Evolutionary conservation across 2,888 invertebrate species (phyloP), one percentile per base, ranked within the genome.

Genomic region (Rhyacophila evoluta): DNA sequence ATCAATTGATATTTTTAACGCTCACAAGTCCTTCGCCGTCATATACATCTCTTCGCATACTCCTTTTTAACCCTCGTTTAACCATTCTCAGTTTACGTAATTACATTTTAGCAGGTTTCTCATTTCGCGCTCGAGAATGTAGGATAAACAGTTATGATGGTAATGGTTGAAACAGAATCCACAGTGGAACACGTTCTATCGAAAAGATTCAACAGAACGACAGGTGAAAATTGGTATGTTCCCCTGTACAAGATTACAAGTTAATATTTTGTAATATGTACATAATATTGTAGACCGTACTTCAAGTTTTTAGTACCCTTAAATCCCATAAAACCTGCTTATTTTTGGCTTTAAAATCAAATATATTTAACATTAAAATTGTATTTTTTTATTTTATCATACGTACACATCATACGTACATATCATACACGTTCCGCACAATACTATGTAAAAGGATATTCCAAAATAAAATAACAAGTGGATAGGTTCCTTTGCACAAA

Each of bases 51-150:
- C n/a, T 29, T 11, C 69, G 69, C 28, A 33, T 29, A 29, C 28
- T 33, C 69, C 29, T 69, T 69, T 69, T 69, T 33, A 69, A 69
- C 69, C 69, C 69, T 33, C 69, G 69, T 29, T 69, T 69, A 69
- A 29, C 69, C 69, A 29, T 28, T 69, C 29, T 69, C 69, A n/a
- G 69, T 33, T 69, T 69, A 69, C 69, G 15, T 69, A 69, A 69
- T 69, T 69, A 69, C 29, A 28, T 33, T 69, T 28, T 55, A 55
- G 55, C 55, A 55, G 55, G 55, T 55, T 55, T 55, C 55, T 55
- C 55, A 55, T 55, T 55, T 55, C 69, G 12, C 69, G 29, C 69
- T n/a, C 69, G 33, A 69, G 29, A 69, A 69, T 69, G 69, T 33
- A 28, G 10, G 19, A 69, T 69, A 69, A 69, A 69, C 69, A 69